Base-by-base conservation (phyloP, 2,797 vertebrate species). In the Hirundo rustica region DNA sequence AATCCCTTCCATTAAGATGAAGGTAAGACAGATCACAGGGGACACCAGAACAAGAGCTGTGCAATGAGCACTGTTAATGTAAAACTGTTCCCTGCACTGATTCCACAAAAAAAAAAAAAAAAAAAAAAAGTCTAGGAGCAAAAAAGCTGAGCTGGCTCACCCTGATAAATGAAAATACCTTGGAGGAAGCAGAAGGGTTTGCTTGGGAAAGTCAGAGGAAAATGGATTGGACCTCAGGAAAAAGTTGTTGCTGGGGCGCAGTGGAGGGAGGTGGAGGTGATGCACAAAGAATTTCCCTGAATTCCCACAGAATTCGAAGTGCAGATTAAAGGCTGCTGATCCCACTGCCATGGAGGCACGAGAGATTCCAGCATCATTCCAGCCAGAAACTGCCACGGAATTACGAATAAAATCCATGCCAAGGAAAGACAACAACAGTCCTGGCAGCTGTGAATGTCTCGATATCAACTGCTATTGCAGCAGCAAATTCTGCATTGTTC, bases 161-260 rank as follows among this genome's bases (percentile, higher is more conserved):
- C 68, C 47, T 38, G 54, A 65, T 19, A 85, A 53, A 88, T 47
- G 42, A n/a, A 67, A 87, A 74, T 42, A 36, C 18, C 71, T 5
- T 50, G 64, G 55, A 94, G 75, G 92, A 95, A 94, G 93, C 54
- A 71, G 75, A 93, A 53, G 2, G 13, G 92, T 85, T 95, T 86
- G 72, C 64, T 94, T 74, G 57, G 83, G 51, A 61, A 86, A 54
- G 62, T 23, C 82, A 57, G 72, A 58, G 91, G 95, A 92, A 96
- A 96, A 96, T 21, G 85, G 82, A 45, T 38, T 44, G 72, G 83
- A 76, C 11, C 20, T 32, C 9, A 61, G 85, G 50, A 75, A 93
- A 62, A 86, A 93, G 88, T 16, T 19, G 88, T 55, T 89, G 94
- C 91, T 80, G 7, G n/a, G 77, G 85, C 44, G 50, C 50, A n/a